A percentile compares a stretch with the other conserved stretches of the same genome.
Evolutionary conservation across 2,113 vertebrate genomes (phyloP).

Genomic region (Notiomystis cincta): DNA sequence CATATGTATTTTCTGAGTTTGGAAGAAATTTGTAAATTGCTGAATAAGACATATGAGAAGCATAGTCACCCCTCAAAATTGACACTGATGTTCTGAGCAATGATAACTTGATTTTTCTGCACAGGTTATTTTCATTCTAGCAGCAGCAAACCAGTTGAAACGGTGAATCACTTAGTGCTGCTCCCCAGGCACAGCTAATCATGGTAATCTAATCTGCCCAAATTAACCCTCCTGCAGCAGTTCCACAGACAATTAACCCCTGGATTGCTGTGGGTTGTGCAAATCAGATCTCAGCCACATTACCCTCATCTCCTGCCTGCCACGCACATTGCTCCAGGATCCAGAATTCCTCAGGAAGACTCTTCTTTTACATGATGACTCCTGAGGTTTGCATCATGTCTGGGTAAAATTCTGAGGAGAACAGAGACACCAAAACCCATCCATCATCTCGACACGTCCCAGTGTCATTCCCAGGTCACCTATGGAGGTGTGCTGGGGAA

Average conservation of each 20-base stretch:
- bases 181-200: neutral
- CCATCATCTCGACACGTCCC: neutral
- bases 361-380: neutral
- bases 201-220: neutral
- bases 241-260: conserved; percentile 20
- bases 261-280: neutral
- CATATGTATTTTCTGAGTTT: neutral
- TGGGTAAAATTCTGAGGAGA: neutral
- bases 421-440: neutral
- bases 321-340: neutral
- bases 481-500: accelerated
- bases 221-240: conserved; percentile 4
- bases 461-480: neutral
- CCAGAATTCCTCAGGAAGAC: neutral
- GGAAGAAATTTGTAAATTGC: neutral
- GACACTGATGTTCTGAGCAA: neutral
- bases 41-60: neutral
- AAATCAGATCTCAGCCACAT: neutral
- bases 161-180: neutral
- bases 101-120: neutral
- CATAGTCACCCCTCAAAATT: neutral
- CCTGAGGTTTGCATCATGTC: accelerated
- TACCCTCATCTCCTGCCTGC: neutral
- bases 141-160: neutral
- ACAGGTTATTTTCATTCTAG: neutral